Evolutionary conservation across 30 jellyfish, hydroid and myxozoan species (phyloP), one percentile per base, ranked within the genome.

Genomic region (Calvadosia cruxmelitensis): DNA sequence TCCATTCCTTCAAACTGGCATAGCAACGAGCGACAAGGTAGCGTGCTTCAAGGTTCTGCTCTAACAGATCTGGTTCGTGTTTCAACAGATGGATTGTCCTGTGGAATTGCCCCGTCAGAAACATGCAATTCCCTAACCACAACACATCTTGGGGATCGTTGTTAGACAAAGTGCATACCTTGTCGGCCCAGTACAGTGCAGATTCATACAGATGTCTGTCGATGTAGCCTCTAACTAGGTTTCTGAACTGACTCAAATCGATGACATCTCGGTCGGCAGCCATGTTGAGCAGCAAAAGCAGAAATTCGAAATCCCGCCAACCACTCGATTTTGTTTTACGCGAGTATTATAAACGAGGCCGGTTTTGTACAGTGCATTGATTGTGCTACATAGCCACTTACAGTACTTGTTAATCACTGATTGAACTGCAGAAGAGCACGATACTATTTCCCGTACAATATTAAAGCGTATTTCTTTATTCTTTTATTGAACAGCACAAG

Each of bases 151-250:
- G 94, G 61, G 52, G 85, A 32, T 73, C 71, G 64, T 69, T 69
- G 66, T 68, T 76, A 34, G 96, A 87, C 73, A 87, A 68, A 0
- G 94, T 73, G 63, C 94, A 87, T 20, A 76, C 93, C 70, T 79
- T 87, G 48, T 87, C 96, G 1, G 96, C 96, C 96, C 96, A 87
- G 62, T 79, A 87, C 33, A 76, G 76, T 2, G 96, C 96, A 1
- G 94, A 71, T 33, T 79, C 52, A 52, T 87, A 79, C 68, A 87
- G 64, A 61, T 87, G 96, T 32, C 75, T 76, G 75, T 87, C 96
- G 32, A 76, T 87, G 61, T 87, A 87, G 33, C 71, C 79, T 25
- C 96, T 79, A 26, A 87, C 94, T 16, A 87, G 80, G 66, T 87
- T 87, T 50, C 96, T 49, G 27, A 87, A 74, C 53, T 87, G 96